phyloP scores from a whole-genome alignment of 2,113 vertebrate genomes.

The Sturnus vulgaris region DNA sequence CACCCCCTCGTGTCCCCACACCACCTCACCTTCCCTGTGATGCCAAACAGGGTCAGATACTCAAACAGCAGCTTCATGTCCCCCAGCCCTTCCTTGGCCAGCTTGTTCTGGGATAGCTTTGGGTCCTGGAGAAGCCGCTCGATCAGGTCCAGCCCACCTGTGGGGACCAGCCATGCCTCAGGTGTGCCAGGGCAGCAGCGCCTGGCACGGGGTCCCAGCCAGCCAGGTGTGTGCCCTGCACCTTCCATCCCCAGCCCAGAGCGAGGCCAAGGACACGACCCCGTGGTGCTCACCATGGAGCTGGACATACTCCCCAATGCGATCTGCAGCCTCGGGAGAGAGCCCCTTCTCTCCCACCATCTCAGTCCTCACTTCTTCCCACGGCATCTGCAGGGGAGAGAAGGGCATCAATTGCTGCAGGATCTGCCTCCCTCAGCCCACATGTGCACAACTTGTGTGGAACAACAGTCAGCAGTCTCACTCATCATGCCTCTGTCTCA shows the following conservation, averaged over 20 bases:
- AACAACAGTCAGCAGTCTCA: background rate
- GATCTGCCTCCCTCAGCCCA: background rate
- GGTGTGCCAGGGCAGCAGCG: constrained; percentile 52
- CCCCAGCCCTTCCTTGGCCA: constrained; percentile 83
- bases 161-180: constrained; percentile 34
- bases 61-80: constrained; percentile 91
- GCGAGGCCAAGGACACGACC: constrained; percentile 10
- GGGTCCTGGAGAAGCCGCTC: constrained; percentile 85
- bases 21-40: constrained; percentile 83
- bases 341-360: constrained; percentile 89
- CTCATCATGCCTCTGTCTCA: background rate
- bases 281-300: constrained; percentile 66
- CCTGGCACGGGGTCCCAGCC: fast-evolving
- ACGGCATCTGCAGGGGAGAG: constrained; percentile 76
- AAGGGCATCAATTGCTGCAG: background rate
- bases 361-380: constrained; percentile 88
- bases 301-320: constrained; percentile 84
- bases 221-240: constrained; percentile 45
- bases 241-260: constrained; percentile 82
- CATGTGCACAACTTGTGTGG: fast-evolving
- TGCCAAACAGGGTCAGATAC: constrained; percentile 87
- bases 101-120: constrained; percentile 84
- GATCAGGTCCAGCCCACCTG: constrained; percentile 85
- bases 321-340: constrained; percentile 80
- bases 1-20: constrained; percentile 52